These are phyloP conservation scores for Julus scanicus DNA, from an alignment of 2,888 invertebrate genomes.

Conservation along the genomic window DNA sequence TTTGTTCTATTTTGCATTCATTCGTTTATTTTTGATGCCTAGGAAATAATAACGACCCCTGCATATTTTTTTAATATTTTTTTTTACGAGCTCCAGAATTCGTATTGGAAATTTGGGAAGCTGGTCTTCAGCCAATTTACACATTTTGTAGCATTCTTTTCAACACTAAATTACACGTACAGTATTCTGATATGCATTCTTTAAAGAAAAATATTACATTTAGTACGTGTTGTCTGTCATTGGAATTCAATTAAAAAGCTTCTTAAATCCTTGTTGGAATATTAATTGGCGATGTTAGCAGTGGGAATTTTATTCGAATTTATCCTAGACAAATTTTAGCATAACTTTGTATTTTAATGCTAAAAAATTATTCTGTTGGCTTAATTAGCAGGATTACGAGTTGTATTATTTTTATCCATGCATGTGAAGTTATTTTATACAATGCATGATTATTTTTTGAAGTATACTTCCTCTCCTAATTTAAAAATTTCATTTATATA, in stretches of 20 bases:
- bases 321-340: not conserved
- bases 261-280: not conserved
- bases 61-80: not conserved
- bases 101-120: not conserved
- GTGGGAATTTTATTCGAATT: not conserved
- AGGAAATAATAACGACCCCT: not conserved
- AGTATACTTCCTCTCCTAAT: too few species aligned
- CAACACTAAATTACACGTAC: not conserved
- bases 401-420: too few species aligned
- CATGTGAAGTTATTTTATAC: too few species aligned
- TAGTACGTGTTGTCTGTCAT: not conserved
- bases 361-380: too few species aligned
- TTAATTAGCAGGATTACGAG: too few species aligned
- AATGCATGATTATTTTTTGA: too few species aligned
- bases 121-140: not conserved
- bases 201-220: not conserved
- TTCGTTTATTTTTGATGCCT: not conserved
- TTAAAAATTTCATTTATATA: too few species aligned
- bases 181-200: not conserved
- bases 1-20: not conserved
- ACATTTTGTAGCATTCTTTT: not conserved
- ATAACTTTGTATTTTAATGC: slow-evolving; percentile 5
- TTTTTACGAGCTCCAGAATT: not conserved
- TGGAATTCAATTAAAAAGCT: not conserved
- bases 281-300: not conserved